phyloP scores from a whole-genome alignment of 2,113 vertebrate species.

The Macroglossus sobrinus region DNA sequence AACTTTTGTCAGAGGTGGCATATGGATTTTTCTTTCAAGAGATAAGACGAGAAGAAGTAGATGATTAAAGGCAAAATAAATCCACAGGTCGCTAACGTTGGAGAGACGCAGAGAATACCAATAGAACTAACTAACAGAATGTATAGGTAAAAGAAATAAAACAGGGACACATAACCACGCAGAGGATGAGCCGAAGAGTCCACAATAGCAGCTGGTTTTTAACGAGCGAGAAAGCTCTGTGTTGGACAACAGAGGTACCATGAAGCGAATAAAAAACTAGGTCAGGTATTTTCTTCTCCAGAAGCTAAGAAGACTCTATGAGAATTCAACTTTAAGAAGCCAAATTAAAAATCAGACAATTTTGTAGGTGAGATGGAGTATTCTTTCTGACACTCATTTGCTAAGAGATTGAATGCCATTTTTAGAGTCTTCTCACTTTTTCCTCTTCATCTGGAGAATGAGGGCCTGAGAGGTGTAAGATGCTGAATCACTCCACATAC shows the following conservation, averaged over 20 bases:
- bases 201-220: not conserved
- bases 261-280: not conserved
- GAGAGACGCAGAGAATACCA: not conserved
- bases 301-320: not conserved
- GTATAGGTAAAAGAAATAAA: not conserved
- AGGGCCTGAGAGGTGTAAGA: not conserved
- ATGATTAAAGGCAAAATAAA: conserved; percentile 7
- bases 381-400: not conserved
- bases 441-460: fast-evolving
- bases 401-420: not conserved
- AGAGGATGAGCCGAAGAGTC: not conserved
- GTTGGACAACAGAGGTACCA: too few species aligned
- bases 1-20: not conserved
- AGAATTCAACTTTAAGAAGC: not conserved
- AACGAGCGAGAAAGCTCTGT: not conserved
- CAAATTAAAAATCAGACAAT: not conserved
- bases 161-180: not conserved
- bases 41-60: not conserved
- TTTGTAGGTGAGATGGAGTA: not conserved
- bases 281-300: not conserved
- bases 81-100: not conserved
- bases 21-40: conserved; percentile 10
- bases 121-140: not conserved
- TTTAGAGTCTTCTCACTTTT: not conserved
- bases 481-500: not conserved